phyloP scores from a whole-genome alignment of 1,140 invertebrate species.

The Ips nitidus region DNA sequence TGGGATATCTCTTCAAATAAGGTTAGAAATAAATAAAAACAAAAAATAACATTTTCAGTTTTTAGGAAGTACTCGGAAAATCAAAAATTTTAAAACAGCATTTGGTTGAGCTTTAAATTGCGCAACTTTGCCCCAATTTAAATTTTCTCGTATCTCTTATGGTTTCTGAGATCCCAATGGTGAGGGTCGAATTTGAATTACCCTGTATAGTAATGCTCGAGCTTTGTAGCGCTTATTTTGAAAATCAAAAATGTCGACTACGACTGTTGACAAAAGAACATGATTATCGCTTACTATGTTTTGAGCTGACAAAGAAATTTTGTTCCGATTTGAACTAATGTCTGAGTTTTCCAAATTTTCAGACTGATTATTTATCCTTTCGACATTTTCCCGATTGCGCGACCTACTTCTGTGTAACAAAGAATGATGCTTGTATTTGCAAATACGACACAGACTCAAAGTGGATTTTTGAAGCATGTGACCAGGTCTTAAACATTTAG shows the following conservation, averaged over 20 bases:
- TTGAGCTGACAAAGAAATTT: not conserved
- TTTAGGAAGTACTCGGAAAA: too few species aligned
- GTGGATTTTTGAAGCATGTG: too few species aligned
- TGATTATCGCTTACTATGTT: not conserved
- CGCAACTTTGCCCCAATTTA: too few species aligned
- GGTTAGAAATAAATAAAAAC: too few species aligned
- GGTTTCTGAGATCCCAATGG: too few species aligned
- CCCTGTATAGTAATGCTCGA: not conserved
- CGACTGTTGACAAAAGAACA: conserved; percentile 12
- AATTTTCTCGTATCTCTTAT: too few species aligned
- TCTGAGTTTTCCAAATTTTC: not conserved
- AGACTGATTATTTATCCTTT: not conserved
- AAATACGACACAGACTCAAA: not conserved
- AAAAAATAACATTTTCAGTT: too few species aligned
- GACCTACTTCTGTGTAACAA: not conserved
- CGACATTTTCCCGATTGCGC: not conserved
- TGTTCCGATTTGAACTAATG: not conserved
- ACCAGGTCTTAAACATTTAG: not conserved
- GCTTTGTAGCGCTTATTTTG: conserved; percentile 7
- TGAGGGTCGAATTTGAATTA: too few species aligned
- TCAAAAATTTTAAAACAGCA: too few species aligned
- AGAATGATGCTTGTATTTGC: not conserved
- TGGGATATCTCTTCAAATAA: too few species aligned
- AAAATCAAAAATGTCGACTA: not conserved
- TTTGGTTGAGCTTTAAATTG: too few species aligned